Conservation (phyloP, 1,140 invertebrate species). For the Sinonovacula constricta region DNA sequence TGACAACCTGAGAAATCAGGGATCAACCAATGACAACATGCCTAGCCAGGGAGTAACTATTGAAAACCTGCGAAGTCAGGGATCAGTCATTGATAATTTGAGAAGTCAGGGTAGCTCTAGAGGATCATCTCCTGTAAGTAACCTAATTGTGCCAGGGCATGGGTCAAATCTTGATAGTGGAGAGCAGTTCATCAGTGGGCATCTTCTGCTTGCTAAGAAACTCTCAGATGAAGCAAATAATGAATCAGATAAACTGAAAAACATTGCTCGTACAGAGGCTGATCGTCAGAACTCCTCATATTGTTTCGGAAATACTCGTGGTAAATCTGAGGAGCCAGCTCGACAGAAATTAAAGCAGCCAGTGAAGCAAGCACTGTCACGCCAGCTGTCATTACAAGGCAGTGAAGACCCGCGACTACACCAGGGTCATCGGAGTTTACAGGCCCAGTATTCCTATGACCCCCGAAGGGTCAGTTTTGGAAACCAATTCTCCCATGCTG, state of each 20-base stretch:
- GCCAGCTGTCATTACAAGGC: slow-evolving; percentile 85
- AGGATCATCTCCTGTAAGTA: slow-evolving; percentile 50
- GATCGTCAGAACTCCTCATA: slow-evolving; percentile 27
- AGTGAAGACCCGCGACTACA: slow-evolving; percentile 85
- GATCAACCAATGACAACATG: no score
- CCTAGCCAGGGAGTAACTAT: no score
- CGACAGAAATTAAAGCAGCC: slow-evolving; percentile 13
- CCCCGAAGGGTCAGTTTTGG: slow-evolving; percentile 35
- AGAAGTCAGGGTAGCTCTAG: slow-evolving; percentile 2
- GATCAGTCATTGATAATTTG: neutral
- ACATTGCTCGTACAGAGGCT: slow-evolving; percentile 52
- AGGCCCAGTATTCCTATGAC: slow-evolving; percentile 49
- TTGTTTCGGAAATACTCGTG: neutral
- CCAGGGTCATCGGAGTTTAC: slow-evolving; percentile 20
- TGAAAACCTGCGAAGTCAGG: no score
- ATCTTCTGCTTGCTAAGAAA: slow-evolving; percentile 77
- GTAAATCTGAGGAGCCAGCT: slow-evolving; percentile 14
- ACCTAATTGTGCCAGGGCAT: slow-evolving; percentile 45
- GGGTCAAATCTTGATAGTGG: slow-evolving; percentile 47
- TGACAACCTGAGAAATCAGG: no score
- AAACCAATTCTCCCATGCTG: no score
- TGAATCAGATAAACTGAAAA: slow-evolving; percentile 55
- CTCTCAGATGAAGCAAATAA: slow-evolving; percentile 77
- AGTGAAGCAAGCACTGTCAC: slow-evolving; percentile 46
- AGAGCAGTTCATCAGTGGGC: slow-evolving; percentile 69